phyloP scores from a whole-genome alignment of 1,140 invertebrate genomes.

The Hydropsyche tenuis region DNA sequence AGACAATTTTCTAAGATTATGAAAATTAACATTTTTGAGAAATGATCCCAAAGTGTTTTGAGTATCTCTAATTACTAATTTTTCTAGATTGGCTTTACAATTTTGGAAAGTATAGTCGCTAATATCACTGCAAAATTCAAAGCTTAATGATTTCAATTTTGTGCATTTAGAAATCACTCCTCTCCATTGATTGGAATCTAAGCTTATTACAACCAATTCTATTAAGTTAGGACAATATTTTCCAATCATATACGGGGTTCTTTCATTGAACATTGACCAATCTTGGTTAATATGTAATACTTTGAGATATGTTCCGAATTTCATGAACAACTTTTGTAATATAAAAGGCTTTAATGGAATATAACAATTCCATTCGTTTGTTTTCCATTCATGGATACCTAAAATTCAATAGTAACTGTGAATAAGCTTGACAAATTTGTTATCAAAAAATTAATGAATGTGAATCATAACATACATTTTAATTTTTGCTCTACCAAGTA shows the following conservation, averaged over 20 bases:
- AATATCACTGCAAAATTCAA: conserved; percentile 59
- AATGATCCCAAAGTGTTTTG: conserved; percentile 58
- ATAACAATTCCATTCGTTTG: conserved; percentile 56
- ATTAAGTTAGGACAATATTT: conserved; percentile 60
- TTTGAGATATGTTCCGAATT: conserved; percentile 53
- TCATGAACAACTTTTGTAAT: conserved; percentile 55
- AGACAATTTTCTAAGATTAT: conserved; percentile 53
- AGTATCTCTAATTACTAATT: conserved; percentile 56
- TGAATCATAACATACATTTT: conserved; percentile 30
- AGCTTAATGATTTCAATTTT: conserved; percentile 54
- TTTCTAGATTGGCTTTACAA: conserved; percentile 51
- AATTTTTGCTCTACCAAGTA: conserved; percentile 34
- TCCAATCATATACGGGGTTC: conserved; percentile 58
- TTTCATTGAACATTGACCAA: conserved; percentile 59
- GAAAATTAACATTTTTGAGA: conserved; percentile 52
- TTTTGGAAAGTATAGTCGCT: conserved; percentile 41
- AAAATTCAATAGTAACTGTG: conserved; percentile 12
- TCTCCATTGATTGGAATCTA: conserved; percentile 61
- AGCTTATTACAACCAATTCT: conserved; percentile 55
- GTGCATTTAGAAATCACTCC: conserved; percentile 59
- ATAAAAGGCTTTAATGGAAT: conserved; percentile 57
- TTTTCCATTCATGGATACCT: conserved; percentile 58
- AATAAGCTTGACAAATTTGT: not conserved
- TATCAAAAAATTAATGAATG: not conserved
- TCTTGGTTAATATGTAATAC: conserved; percentile 58